phyloP scores from a whole-genome alignment of 92 coral and sea anemone species.

The Hydrozoanthus gracilis region DNA sequence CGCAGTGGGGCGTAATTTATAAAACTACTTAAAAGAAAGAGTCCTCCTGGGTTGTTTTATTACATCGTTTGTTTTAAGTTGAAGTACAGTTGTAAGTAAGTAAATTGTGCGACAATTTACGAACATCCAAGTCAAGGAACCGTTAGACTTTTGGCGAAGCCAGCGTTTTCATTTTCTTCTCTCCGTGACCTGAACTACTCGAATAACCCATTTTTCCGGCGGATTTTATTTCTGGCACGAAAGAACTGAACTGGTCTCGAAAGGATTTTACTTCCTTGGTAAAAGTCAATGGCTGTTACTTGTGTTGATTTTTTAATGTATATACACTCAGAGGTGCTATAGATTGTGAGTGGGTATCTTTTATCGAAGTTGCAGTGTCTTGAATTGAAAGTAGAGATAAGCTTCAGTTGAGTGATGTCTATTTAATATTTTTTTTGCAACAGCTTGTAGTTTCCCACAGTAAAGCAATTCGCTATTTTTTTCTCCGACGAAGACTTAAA shows the following conservation, averaged over 20 bases:
- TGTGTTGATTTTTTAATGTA: neutral
- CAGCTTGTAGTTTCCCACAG: constrained; percentile 48
- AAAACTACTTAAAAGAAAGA: constrained; percentile 59
- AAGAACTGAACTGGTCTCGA: constrained; percentile 3
- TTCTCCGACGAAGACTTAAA: constrained; percentile 7
- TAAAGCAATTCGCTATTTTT: neutral
- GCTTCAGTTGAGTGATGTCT: constrained; percentile 45
- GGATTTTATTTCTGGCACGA: constrained; percentile 30
- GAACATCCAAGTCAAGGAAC: neutral
- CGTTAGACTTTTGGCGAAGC: constrained; percentile 17
- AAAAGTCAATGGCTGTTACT: constrained; percentile 9
- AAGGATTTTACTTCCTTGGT: neutral
- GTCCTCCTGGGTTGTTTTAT: constrained; percentile 43
- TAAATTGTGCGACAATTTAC: constrained; percentile 32
- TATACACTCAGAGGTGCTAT: neutral
- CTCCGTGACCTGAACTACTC: constrained; percentile 41
- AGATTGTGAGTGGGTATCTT: neutral
- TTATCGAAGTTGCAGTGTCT: constrained; percentile 36
- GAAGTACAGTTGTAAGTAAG: constrained; percentile 43
- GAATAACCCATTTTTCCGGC: constrained; percentile 25
- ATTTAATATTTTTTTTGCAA: constrained; percentile 25
- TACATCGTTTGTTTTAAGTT: constrained; percentile 43
- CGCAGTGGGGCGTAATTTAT: constrained; percentile 76
- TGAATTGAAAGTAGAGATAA: constrained; percentile 44
- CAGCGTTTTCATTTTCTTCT: neutral